A percentile compares a stretch with the other conserved stretches of the same genome.
phyloP scores from a whole-genome alignment of 2,113 vertebrate genomes.

The Hassar affinis region DNA sequence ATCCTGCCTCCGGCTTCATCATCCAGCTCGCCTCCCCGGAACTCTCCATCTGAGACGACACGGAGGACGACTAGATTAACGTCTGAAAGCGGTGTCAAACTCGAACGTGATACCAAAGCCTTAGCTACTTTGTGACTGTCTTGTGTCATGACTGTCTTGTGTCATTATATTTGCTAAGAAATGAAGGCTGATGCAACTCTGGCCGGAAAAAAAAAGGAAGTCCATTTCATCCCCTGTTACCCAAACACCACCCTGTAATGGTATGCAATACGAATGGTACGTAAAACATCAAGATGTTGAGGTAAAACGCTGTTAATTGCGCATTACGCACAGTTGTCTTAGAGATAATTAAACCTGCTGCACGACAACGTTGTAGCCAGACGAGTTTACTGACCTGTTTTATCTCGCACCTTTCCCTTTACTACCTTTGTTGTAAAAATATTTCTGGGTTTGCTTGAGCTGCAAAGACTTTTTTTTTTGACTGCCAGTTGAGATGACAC shows the following conservation, averaged over 20 bases:
- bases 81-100: background rate
- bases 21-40: conserved; percentile 17
- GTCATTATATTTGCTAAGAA: background rate
- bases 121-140: background rate
- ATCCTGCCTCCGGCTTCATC: conserved; percentile 61
- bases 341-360: background rate
- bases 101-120: background rate
- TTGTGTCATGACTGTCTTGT: background rate
- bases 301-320: background rate
- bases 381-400: background rate
- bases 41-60: conserved; percentile 28
- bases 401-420: background rate
- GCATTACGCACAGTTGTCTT: too few species aligned
- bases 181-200: background rate
- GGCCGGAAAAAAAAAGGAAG: background rate
- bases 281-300: background rate
- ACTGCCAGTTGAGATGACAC: background rate
- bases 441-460: background rate
- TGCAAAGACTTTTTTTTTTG: background rate
- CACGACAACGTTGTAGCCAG: too few species aligned
- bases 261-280: background rate
- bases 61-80: background rate
- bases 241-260: background rate
- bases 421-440: too few species aligned
- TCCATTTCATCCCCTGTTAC: background rate